These are phyloP conservation scores for Coregonus clupeaformis DNA, from an alignment of 2,113 vertebrate genomes.

Conservation along the genomic window DNA sequence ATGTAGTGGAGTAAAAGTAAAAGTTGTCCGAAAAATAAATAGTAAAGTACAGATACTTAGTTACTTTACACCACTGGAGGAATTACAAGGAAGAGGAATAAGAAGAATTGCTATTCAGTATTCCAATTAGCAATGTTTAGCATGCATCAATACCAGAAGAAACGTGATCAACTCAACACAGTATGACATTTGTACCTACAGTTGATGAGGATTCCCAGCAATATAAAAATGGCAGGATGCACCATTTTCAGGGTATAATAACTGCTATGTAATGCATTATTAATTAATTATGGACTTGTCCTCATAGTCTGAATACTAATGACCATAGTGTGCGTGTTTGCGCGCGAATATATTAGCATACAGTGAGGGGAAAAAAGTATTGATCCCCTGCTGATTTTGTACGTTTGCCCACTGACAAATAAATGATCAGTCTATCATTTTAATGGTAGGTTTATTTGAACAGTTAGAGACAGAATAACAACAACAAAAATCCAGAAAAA, in stretches of 20 bases:
- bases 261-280: background rate
- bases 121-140: background rate
- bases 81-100: background rate
- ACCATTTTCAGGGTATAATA: background rate
- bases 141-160: background rate
- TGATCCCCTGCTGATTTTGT: too few species aligned
- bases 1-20: too few species aligned
- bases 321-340: background rate
- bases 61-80: too few species aligned
- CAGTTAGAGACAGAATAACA: too few species aligned
- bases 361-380: too few species aligned
- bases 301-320: constrained; percentile 40
- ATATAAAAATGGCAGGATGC: background rate
- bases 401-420: too few species aligned
- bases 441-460: too few species aligned
- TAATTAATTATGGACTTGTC: constrained; percentile 20
- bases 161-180: background rate
- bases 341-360: constrained; percentile 28
- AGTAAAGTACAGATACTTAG: background rate
- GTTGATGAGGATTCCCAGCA: constrained; percentile 33
- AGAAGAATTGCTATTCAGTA: background rate
- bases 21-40: too few species aligned
- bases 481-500: too few species aligned
- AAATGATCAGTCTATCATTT: too few species aligned
- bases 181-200: constrained; percentile 11